Evolutionary conservation across 2,797 vertebrate genomes (phyloP).

Genomic region (Falco berigora): DNA sequence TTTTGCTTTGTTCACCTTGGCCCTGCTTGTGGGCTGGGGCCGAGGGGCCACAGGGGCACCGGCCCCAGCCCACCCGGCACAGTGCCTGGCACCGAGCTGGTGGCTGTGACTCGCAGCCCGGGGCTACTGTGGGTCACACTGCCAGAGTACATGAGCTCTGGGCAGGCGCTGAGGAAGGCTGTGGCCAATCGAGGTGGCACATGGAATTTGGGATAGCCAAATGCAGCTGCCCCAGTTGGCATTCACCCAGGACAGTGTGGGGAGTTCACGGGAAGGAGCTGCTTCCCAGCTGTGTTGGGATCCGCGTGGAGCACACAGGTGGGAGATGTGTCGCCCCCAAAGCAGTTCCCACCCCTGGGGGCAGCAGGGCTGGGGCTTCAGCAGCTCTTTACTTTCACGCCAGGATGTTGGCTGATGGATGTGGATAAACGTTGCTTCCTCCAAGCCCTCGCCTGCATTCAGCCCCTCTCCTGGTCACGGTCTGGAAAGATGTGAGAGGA

Average conservation of each 20-base stretch:
- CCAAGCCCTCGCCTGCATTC: background rate
- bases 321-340: background rate
- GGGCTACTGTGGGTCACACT: background rate
- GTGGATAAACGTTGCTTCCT: background rate
- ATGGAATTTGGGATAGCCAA: background rate
- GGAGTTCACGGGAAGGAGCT: background rate
- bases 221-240: background rate
- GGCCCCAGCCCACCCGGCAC: rapidly evolving
- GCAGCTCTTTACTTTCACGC: background rate
- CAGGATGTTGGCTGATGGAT: background rate
- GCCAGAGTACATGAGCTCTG: background rate
- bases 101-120: rapidly evolving
- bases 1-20: background rate
- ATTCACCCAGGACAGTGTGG: background rate
- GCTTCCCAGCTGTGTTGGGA: background rate
- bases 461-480: background rate
- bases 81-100: background rate
- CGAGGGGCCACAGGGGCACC: rapidly evolving
- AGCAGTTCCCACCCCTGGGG: background rate
- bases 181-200: background rate
- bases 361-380: background rate
- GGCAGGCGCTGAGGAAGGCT: background rate
- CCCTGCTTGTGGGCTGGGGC: background rate
- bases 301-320: background rate
- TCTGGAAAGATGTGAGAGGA: background rate